phyloP scores from a whole-genome alignment of 2,113 vertebrate species.

The Mystacornis crossleyi region DNA sequence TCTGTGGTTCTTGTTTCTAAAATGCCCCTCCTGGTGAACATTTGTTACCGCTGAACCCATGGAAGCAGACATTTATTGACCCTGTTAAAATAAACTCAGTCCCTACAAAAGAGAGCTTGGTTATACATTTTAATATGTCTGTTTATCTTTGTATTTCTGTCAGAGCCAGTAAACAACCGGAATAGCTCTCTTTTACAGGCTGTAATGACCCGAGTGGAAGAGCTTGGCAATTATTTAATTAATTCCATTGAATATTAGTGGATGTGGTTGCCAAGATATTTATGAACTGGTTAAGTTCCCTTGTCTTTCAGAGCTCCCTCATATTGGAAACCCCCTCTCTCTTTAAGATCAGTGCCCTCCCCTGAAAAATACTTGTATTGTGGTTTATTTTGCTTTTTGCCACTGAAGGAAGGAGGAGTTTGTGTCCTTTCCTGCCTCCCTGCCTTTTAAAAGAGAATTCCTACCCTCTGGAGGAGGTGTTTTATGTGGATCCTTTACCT shows the following conservation, averaged over 20 bases:
- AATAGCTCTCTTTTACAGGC: constrained; percentile 27
- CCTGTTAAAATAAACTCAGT: constrained; percentile 52
- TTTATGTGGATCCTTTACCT: neutral
- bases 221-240: constrained; percentile 18
- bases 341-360: neutral
- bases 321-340: neutral
- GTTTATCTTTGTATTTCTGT: constrained; percentile 55
- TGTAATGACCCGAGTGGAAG: neutral
- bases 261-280: neutral
- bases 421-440: neutral
- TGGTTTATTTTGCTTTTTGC: neutral
- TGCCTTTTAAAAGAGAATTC: neutral
- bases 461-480: accelerated
- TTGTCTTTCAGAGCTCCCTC: neutral
- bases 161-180: constrained; percentile 30
- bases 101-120: constrained; percentile 8
- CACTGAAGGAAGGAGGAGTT: neutral
- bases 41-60: neutral
- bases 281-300: neutral
- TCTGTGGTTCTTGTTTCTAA: constrained; percentile 21
- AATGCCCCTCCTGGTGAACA: constrained; percentile 26
- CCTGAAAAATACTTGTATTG: accelerated
- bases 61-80: constrained; percentile 45
- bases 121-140: constrained; percentile 51
- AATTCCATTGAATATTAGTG: constrained; percentile 43